phyloP scores from a whole-genome alignment of 1,140 invertebrate species.

The Meteorus sp. region DNA sequence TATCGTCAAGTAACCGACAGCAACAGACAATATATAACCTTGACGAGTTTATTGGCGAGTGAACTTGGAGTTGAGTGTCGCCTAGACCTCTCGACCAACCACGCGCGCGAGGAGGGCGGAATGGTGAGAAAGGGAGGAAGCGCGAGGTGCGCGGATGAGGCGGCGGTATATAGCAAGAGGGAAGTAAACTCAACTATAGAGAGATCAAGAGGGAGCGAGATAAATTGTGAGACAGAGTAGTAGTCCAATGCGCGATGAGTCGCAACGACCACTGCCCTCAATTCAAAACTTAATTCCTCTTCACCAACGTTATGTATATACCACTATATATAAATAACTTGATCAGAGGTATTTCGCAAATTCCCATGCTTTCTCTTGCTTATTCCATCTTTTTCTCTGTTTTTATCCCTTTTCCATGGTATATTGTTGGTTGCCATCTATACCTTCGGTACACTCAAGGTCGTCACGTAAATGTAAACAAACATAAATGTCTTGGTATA shows the following conservation, averaged over 20 bases:
- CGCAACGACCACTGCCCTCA: conserved; percentile 23
- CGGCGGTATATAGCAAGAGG: conserved; percentile 1
- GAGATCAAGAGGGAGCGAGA: background rate
- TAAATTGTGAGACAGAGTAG: no score
- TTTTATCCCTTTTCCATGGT: background rate
- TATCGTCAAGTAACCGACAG: background rate
- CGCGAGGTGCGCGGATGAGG: background rate
- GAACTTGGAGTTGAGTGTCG: conserved; percentile 28
- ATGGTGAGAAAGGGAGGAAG: conserved; percentile 9
- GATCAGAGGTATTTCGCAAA: no score
- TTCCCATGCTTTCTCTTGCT: no score
- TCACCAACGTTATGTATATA: background rate
- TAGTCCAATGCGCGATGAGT: conserved; percentile 21
- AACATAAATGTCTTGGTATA: no score
- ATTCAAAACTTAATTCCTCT: conserved; percentile 19
- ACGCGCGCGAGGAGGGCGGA: conserved; percentile 1
- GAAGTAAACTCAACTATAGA: background rate
- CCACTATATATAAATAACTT: no score
- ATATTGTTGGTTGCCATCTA: no score
- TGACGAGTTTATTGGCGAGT: conserved; percentile 29
- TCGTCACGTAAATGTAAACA: conserved; percentile 12
- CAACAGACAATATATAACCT: conserved; percentile 24
- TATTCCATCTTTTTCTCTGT: no score
- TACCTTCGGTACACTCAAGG: no score
- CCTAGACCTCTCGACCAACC: conserved; percentile 25